These are phyloP conservation scores for Pachypeltis micranthus DNA, from an alignment of 1,140 invertebrate species.

Conservation along the genomic window DNA sequence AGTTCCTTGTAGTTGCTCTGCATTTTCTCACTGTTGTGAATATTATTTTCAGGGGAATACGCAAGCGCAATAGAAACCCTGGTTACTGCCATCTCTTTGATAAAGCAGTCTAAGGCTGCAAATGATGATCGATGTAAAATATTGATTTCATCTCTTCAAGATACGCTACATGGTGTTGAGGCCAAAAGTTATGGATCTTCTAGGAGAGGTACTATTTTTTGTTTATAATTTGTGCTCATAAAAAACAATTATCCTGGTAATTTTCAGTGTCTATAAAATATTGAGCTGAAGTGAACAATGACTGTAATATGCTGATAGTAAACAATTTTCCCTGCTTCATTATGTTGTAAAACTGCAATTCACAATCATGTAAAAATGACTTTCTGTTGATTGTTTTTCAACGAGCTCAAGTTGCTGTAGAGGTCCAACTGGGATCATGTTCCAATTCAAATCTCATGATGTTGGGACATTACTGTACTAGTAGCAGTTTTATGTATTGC, in stretches of 20 bases:
- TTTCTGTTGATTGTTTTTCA: too few species aligned
- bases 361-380: too few species aligned
- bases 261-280: background rate
- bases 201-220: constrained; percentile 40
- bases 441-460: too few species aligned
- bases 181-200: constrained; percentile 82
- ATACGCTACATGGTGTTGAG: constrained; percentile 94
- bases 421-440: too few species aligned
- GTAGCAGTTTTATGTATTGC: too few species aligned
- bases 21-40: too few species aligned
- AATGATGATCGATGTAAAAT: constrained; percentile 98
- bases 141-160: constrained; percentile 89
- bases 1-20: too few species aligned
- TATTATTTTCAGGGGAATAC: constrained; percentile 69
- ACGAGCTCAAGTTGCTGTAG: too few species aligned
- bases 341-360: too few species aligned
- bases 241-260: constrained; percentile 8
- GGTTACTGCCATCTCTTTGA: constrained; percentile 94
- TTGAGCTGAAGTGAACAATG: background rate
- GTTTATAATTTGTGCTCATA: background rate
- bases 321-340: background rate
- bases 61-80: constrained; percentile 95
- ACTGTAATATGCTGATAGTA: background rate
- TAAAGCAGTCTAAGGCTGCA: constrained; percentile 96
- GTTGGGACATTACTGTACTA: too few species aligned